Percentiles rank a stretch among this genome's conserved stretches.
These are phyloP conservation scores for Ceramica pisi DNA, from an alignment of 2,888 invertebrate genomes.

Conservation along the genomic window DNA sequence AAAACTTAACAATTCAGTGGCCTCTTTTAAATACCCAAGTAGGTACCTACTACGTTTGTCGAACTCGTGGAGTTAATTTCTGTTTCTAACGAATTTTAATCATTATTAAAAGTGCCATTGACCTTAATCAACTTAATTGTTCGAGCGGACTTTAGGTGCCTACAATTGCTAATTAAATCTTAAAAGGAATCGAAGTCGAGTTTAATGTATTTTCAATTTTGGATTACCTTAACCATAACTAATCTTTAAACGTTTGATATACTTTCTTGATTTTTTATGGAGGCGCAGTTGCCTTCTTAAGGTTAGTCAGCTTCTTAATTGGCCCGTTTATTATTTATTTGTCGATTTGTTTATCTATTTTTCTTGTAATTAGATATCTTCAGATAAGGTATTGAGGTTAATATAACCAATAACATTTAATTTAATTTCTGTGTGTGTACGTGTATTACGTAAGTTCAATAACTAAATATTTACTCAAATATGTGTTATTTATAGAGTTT, in stretches of 20 bases:
- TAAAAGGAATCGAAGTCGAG: constrained; percentile 66
- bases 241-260: constrained; percentile 71
- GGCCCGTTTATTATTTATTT: constrained; percentile 32
- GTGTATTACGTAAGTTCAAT: constrained; percentile 33
- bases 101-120: constrained; percentile 68
- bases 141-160: constrained; percentile 50
- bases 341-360: constrained; percentile 25
- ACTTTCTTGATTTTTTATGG: constrained; percentile 62
- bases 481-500: constrained; percentile 28
- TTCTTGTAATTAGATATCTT: constrained; percentile 34
- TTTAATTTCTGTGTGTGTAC: constrained; percentile 28
- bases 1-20: constrained; percentile 25
- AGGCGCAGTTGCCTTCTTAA: constrained; percentile 31
- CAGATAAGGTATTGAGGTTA: constrained; percentile 49
- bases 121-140: constrained; percentile 72
- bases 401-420: constrained; percentile 38
- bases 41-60: constrained; percentile 15
- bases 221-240: constrained; percentile 66
- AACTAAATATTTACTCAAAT: constrained; percentile 36
- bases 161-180: constrained; percentile 66
- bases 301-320: constrained; percentile 50
- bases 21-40: constrained; percentile 37
- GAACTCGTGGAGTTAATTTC: constrained; percentile 51
- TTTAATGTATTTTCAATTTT: constrained; percentile 70
- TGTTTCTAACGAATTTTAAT: constrained; percentile 59